A percentile compares a stretch with the other conserved stretches of the same genome.
phyloP scores from a whole-genome alignment of 2,113 vertebrate species.

The Hylia prasina region DNA sequence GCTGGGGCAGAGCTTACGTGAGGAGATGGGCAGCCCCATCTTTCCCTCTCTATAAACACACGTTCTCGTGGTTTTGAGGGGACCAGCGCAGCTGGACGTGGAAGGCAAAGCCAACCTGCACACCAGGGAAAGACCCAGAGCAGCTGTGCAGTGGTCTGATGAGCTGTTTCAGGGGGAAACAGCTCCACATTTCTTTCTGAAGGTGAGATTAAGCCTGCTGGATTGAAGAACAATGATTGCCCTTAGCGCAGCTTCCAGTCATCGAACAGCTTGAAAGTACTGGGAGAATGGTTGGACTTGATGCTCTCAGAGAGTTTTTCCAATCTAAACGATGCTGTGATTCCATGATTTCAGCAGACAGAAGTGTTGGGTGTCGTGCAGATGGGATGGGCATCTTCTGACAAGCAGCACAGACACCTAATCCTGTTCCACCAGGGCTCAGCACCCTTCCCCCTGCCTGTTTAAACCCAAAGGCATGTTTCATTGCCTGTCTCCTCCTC shows the following conservation, averaged over 20 bases:
- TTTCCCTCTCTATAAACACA: background rate
- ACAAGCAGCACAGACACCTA: background rate
- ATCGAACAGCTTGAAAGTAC: rapidly evolving
- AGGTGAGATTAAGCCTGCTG: background rate
- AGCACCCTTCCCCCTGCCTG: too few species aligned
- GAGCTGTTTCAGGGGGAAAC: background rate
- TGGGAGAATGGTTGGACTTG: background rate
- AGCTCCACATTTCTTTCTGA: background rate
- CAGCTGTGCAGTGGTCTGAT: background rate
- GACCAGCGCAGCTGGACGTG: rapidly evolving
- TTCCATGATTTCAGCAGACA: background rate
- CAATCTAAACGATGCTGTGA: background rate
- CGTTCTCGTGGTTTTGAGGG: rapidly evolving
- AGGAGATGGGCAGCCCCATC: background rate
- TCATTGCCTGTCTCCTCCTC: background rate
- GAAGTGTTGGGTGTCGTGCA: rapidly evolving
- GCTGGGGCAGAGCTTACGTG: background rate
- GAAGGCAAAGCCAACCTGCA: background rate
- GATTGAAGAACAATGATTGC: background rate
- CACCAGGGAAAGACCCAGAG: background rate
- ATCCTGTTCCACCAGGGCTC: background rate
- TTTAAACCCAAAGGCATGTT: rapidly evolving
- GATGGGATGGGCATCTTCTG: background rate
- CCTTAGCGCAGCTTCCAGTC: rapidly evolving
- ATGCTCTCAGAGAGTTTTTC: background rate